phyloP scores from a whole-genome alignment of 2,888 invertebrate species.

The Drosophila gaucha region DNA sequence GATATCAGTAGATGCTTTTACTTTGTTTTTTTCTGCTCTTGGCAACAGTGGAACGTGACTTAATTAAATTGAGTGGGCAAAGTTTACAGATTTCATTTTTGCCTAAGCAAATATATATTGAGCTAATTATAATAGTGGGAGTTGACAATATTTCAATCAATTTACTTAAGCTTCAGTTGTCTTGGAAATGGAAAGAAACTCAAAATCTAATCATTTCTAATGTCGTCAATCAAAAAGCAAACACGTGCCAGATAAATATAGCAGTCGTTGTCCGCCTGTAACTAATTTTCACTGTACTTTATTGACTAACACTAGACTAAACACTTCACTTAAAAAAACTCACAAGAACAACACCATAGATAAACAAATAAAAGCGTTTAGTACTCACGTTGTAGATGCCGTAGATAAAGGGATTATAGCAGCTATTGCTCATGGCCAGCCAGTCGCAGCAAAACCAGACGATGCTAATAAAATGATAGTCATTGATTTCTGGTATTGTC shows the following conservation, averaged over 20 bases:
- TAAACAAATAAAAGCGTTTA: neutral
- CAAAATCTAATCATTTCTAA: neutral
- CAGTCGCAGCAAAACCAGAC: constrained; percentile 95
- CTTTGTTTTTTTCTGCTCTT: constrained; percentile 9
- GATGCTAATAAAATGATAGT: constrained; percentile 92
- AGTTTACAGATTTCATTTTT: neutral
- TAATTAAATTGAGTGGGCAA: constrained; percentile 58
- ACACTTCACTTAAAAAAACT: neutral
- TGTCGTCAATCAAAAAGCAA: too few species aligned
- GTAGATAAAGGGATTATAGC: constrained; percentile 95
- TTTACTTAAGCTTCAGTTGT: neutral
- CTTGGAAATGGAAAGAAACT: neutral
- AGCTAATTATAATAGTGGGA: constrained; percentile 17
- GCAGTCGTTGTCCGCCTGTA: too few species aligned
- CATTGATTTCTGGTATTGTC: constrained; percentile 89
- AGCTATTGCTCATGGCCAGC: constrained; percentile 95
- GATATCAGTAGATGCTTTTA: constrained; percentile 38
- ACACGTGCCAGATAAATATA: too few species aligned
- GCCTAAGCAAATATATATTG: neutral
- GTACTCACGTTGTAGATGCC: constrained; percentile 93
- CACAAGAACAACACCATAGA: neutral
- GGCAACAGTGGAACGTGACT: constrained; percentile 43
- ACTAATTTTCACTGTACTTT: constrained; percentile 3
- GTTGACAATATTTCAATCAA: neutral
- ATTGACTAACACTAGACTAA: neutral